Conservation (phyloP, 2,797 vertebrate genomes). For the Zenarchopterus dispar region DNA sequence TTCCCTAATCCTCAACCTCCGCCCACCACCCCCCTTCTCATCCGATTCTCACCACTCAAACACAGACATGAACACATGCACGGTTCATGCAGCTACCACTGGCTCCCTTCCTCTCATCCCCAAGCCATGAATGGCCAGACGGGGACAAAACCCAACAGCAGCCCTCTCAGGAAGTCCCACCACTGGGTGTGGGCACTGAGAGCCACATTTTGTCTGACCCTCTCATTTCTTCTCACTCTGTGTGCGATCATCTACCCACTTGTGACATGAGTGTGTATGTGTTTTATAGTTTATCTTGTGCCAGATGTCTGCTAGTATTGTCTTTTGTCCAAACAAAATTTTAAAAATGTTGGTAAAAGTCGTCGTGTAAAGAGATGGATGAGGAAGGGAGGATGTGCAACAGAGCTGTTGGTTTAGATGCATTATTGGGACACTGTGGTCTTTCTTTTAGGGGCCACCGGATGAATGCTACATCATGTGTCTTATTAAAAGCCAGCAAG, state of each 20-base stretch:
- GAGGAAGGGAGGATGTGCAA: neutral
- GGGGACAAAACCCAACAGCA: conserved; percentile 80
- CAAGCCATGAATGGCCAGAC: conserved; percentile 78
- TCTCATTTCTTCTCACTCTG: conserved; percentile 33
- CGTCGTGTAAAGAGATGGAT: neutral
- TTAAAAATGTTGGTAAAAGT: neutral
- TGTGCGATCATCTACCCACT: conserved; percentile 33
- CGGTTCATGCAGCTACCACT: conserved; percentile 73
- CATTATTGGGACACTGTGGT: conserved; percentile 34
- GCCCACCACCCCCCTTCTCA: conserved; percentile 68
- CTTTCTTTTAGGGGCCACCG: conserved; percentile 38
- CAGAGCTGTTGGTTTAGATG: conserved; percentile 36
- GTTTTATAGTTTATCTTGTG: conserved; percentile 19
- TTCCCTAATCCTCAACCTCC: conserved; percentile 86
- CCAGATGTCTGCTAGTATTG: conserved; percentile 25
- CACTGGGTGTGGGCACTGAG: conserved; percentile 74
- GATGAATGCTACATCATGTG: conserved; percentile 69
- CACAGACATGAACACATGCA: conserved; percentile 65
- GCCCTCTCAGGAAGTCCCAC: conserved; percentile 82
- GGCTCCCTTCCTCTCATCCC: conserved; percentile 77
- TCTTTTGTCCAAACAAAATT: neutral
- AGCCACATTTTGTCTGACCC: conserved; percentile 63
- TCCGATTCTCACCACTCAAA: conserved; percentile 76
- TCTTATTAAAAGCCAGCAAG: conserved; percentile 74
- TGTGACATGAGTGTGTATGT: conserved; percentile 22